Base-by-base conservation (phyloP, 1,140 invertebrate species). In the Brachionus asplanchnoidis region DNA sequence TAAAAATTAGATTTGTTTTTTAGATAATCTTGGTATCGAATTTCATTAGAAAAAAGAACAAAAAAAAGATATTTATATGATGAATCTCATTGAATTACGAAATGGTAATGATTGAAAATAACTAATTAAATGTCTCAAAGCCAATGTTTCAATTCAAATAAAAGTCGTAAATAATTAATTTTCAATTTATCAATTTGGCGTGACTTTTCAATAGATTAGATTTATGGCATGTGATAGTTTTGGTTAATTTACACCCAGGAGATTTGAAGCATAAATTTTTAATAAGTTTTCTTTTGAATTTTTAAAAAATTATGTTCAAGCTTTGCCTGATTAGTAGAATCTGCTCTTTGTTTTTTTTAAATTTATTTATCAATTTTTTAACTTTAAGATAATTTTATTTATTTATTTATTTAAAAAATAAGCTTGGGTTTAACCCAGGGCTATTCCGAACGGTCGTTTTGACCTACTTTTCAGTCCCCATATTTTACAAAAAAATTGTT, bases 11-110 rank as follows among this genome's bases (percentile, higher is more conserved):
- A 44, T 73, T 73, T 73, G 7, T 42, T 73, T 73, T 73, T 73
- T 42, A 73, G 68, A 73, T 73, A 73, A 73, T 73, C 68, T 73
- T 20, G 23, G 68, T 73, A 73, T 73, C 36, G n/a, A 73, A 73
- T 73, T 73, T 73, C 68, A 73, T 17, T 42, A 40, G 1, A 3
- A 68, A 40, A 68, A 73, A 73, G 40, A 73, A 40, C 36, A 42
- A 73, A 73, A 42, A 36, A 17, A 73, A 40, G 32, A 73, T 42
- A 73, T 44, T 73, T 73, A 17, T 73, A 42, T 42, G 68, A 20
- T 40, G 40, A 73, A 20, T 40, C 68, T 8, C 32, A 42, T 20
- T 42, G n/a, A 60, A 60, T 60, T 20, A 8, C n/a, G 8, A 60
- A 60, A 60, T 17, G n/a, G 20, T 60, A 60, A 60, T 60, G 17